A percentile compares a stretch with the other conserved stretches of the same genome.
These are phyloP conservation scores for Protomyctophum bolini DNA, from an alignment of 2,113 vertebrate genomes.

Conservation along the genomic window DNA sequence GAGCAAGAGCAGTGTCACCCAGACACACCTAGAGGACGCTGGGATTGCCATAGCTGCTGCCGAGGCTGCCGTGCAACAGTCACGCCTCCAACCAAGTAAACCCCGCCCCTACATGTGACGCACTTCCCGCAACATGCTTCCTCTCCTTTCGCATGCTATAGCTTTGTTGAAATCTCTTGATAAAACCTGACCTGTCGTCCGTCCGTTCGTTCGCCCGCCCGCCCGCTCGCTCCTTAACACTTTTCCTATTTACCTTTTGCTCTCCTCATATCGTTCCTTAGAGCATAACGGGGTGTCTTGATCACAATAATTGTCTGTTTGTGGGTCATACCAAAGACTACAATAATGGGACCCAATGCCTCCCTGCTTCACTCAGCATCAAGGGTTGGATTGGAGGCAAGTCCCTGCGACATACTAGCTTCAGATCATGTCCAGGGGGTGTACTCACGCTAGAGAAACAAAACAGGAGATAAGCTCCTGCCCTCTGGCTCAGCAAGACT, in stretches of 20 bases:
- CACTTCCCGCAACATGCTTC: slow-evolving; percentile 91
- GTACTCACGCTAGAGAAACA: no score
- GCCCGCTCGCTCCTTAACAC: slow-evolving; percentile 70
- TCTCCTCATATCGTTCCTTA: slow-evolving; percentile 39
- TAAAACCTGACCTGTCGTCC: slow-evolving; percentile 56
- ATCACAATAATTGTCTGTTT: slow-evolving; percentile 4
- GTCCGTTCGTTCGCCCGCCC: slow-evolving; percentile 28
- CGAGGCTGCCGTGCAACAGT: slow-evolving; percentile 96
- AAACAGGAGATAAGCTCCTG: no score
- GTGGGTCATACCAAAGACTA: no score
- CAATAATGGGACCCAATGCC: no score
- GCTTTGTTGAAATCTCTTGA: slow-evolving; percentile 47
- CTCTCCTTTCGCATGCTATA: slow-evolving; percentile 84
- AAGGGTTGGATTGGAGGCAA: no score
- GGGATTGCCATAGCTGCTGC: slow-evolving; percentile 96
- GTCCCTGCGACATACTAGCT: no score
- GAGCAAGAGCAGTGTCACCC: slow-evolving; percentile 98
- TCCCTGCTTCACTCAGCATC: no score
- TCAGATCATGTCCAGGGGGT: no score
- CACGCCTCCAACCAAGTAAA: slow-evolving; percentile 99
- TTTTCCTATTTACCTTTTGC: slow-evolving; percentile 45
- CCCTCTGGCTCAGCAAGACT: no score
- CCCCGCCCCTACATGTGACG: slow-evolving; percentile 92
- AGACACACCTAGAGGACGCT: slow-evolving; percentile 96
- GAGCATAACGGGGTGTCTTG: slow-evolving; percentile 70